A percentile compares a stretch with the other conserved stretches of the same genome.
These are phyloP conservation scores for Anhinga rufa DNA, from an alignment of 2,113 vertebrate genomes.

Conservation along the genomic window DNA sequence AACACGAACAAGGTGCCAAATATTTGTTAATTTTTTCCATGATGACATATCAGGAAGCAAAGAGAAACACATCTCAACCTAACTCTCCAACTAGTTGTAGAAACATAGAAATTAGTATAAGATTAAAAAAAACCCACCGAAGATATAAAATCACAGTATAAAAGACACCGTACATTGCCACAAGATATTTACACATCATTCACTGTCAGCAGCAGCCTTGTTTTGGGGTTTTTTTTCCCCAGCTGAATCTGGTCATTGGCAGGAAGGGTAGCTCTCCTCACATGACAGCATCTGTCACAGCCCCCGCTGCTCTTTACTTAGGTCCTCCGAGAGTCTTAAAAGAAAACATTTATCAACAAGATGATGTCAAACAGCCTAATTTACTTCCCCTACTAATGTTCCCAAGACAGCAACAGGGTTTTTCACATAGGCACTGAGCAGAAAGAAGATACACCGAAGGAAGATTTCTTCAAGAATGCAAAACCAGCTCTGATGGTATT, in stretches of 20 bases:
- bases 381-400: slow-evolving; percentile 22
- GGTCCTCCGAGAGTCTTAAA: background rate
- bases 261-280: background rate
- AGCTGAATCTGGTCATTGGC: background rate
- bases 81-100: background rate
- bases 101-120: background rate
- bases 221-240: background rate
- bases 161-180: accelerated
- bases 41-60: background rate
- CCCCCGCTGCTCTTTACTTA: background rate
- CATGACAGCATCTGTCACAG: background rate
- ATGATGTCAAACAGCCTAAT: slow-evolving; percentile 63
- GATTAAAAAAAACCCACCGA: background rate
- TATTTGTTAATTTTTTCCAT: background rate
- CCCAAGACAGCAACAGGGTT: background rate
- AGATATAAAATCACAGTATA: background rate
- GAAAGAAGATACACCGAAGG: background rate
- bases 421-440: background rate
- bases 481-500: background rate
- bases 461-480: background rate
- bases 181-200: background rate
- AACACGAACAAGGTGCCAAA: background rate
- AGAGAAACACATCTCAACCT: background rate
- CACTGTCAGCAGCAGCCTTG: background rate
- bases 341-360: slow-evolving; percentile 51